Base-by-base conservation (phyloP, 2,113 vertebrate species). In the Cyprinodon variegatus region DNA sequence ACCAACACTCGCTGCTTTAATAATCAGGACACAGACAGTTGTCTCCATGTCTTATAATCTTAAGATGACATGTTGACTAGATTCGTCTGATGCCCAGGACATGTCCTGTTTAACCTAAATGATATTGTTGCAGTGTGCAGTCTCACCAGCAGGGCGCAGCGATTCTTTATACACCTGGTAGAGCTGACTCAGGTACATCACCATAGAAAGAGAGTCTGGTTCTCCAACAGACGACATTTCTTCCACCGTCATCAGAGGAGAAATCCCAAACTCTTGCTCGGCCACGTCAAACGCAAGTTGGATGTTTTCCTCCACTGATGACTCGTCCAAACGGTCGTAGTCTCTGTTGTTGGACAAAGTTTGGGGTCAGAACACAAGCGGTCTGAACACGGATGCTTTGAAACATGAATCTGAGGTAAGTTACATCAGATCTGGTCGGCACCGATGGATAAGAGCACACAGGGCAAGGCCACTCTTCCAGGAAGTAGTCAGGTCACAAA, bases 121-220 rank as follows among this genome's bases (percentile, higher is more conserved):
- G 29, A 29, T 63, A 3, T 2, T 12, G 17, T 5, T 63, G 77
- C 60, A 41, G 48, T 63, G 4, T 67, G 57, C 5, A 0, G 11
- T 61, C 95, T 96, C 88, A 97, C 96, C 96, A 12, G 88, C 88
- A 69, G 95, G 90, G 41, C 96, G 93, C 3, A 94, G 76, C 0
- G 94, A 91, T 81, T 97, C 96, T 88, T 92, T 96, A 70, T 99
- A 95, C 93, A 98, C 96, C 90, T 98, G 97, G 5, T 98, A 95
- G 91, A 99, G 97, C 92, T 98, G 97, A 1, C 96, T 98, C 84
- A 99, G 96, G 94, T 98, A 99, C 95, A 98, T 96, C 74, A 99
- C 96, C 97, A 99, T 98, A 0, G 97, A 96, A 37, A 99, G 92
- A 64, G 96, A 95, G 90, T 99, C 98, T 0, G 96, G 96, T 65